These are phyloP conservation scores for Aphelinus certus DNA, from an alignment of 1,140 invertebrate species.

Conservation along the genomic window DNA sequence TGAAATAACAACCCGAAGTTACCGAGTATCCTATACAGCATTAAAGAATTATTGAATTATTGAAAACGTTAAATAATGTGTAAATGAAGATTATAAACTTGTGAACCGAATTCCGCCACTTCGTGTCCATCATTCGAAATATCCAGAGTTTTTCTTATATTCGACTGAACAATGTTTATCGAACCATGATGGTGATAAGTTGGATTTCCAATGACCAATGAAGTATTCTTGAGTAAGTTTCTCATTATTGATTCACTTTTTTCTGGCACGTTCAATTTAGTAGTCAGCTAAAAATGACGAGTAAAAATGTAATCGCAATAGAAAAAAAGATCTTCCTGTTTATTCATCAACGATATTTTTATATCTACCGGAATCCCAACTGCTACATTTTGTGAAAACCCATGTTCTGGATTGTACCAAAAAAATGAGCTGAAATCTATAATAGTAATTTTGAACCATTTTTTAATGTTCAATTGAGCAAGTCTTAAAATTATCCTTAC, in stretches of 20 bases:
- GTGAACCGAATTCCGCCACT: constrained; percentile 44
- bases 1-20: constrained; percentile 66
- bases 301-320: too few relatives aligned
- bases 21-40: constrained; percentile 68
- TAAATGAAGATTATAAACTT: background rate
- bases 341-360: too few relatives aligned
- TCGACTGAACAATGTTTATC: constrained; percentile 28
- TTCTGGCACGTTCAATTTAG: constrained; percentile 11
- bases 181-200: constrained; percentile 43
- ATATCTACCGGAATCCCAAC: constrained; percentile 14
- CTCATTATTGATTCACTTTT: constrained; percentile 12
- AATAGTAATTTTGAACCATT: background rate
- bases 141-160: constrained; percentile 15
- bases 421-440: constrained; percentile 41
- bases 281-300: too few relatives aligned
- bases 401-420: constrained; percentile 49
- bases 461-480: constrained; percentile 1
- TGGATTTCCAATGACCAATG: constrained; percentile 45
- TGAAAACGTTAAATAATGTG: background rate
- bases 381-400: constrained; percentile 44
- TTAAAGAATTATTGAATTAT: background rate
- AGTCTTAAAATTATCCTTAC: constrained; percentile 13
- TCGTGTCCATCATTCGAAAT: constrained; percentile 35
- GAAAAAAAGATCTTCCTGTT: too few relatives aligned
- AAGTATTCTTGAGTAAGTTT: constrained; percentile 4